Conservation (phyloP, 2,797 vertebrate genomes). For the Myotis pilosus region DNA sequence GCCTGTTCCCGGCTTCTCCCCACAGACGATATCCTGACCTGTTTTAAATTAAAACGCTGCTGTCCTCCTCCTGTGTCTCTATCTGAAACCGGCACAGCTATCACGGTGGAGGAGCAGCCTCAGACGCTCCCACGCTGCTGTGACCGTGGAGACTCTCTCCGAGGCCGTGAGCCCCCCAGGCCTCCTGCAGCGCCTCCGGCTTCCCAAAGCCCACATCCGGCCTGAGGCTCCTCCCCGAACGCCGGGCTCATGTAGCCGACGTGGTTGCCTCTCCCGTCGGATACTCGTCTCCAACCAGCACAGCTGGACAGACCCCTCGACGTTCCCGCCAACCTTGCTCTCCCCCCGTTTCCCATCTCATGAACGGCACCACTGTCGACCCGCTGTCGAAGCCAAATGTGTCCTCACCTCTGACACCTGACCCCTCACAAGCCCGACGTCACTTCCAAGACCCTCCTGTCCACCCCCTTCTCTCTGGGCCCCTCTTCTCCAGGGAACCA, state of each 20-base stretch:
- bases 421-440: background rate
- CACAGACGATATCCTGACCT: background rate
- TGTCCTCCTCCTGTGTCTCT: background rate
- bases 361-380: background rate
- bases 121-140: rapidly evolving
- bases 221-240: background rate
- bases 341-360: background rate
- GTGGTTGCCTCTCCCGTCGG: rapidly evolving
- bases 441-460: rapidly evolving
- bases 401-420: background rate
- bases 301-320: rapidly evolving
- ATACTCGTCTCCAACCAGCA: rapidly evolving
- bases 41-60: conserved; percentile 42
- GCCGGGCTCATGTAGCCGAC: rapidly evolving
- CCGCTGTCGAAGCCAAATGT: background rate
- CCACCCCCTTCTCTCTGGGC: rapidly evolving
- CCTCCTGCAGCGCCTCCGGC: rapidly evolving
- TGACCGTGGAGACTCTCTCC: rapidly evolving
- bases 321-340: background rate
- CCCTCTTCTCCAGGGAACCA: background rate
- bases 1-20: background rate
- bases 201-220: background rate
- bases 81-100: background rate
- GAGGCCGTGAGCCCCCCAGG: background rate
- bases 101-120: background rate